Conservation (phyloP, 2,113 vertebrate genomes). For the Cyanoramphus novaezelandiae region DNA sequence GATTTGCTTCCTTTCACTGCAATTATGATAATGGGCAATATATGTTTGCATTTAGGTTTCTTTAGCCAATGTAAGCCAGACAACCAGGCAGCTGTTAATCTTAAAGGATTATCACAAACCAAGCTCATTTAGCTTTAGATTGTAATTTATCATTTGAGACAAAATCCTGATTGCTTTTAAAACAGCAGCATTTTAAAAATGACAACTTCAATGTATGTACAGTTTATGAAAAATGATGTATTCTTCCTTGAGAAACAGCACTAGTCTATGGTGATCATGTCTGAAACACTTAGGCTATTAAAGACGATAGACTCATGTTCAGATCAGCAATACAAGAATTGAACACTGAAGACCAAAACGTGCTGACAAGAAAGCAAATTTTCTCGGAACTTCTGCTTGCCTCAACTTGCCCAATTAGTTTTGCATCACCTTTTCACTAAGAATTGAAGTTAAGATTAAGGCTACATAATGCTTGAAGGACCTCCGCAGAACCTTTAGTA, state of each 20-base stretch:
- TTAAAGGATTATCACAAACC: slow-evolving; percentile 60
- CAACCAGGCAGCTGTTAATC: slow-evolving; percentile 48
- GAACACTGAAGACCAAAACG: not conserved
- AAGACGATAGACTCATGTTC: not conserved
- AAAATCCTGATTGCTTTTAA: slow-evolving; percentile 53
- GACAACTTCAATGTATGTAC: not conserved
- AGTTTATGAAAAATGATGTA: not conserved
- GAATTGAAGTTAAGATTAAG: not conserved
- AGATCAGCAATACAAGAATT: not conserved
- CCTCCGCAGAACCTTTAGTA: not conserved
- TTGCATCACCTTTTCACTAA: not conserved
- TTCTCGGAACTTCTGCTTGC: not conserved
- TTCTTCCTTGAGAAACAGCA: not conserved
- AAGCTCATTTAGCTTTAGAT: slow-evolving; percentile 24
- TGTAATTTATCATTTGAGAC: slow-evolving; percentile 29
- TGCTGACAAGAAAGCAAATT: not conserved
- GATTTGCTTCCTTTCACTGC: slow-evolving; percentile 23
- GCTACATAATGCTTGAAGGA: not conserved
- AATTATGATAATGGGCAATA: slow-evolving; percentile 32
- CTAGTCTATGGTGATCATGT: not conserved
- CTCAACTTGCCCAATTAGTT: not conserved
- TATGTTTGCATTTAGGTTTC: slow-evolving; percentile 46
- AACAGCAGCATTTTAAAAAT: slow-evolving; percentile 10
- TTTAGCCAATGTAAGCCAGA: slow-evolving; percentile 53
- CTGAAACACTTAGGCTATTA: not conserved